A percentile compares a stretch with the other conserved stretches of the same genome.
These are phyloP conservation scores for Drosophila koepferae DNA, from an alignment of 2,888 invertebrate genomes.

Conservation along the genomic window DNA sequence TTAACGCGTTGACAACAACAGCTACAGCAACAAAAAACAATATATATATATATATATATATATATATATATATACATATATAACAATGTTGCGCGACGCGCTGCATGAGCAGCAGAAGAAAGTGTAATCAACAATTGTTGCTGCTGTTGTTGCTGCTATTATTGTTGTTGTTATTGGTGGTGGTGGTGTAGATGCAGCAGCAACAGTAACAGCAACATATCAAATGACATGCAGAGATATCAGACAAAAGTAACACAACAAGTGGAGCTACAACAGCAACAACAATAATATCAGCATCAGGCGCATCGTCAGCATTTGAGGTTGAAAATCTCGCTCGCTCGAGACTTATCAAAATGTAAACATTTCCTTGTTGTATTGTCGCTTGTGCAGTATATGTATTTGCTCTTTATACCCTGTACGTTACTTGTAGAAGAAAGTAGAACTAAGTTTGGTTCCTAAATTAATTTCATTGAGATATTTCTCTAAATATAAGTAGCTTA, in stretches of 20 bases:
- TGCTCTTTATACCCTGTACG: background rate
- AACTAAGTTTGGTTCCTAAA: background rate
- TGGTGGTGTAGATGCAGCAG: background rate
- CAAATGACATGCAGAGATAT: slow-evolving; percentile 41
- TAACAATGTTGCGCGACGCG: slow-evolving; percentile 9
- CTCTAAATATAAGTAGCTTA: no score
- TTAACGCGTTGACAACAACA: slow-evolving; percentile 46
- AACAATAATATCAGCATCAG: slow-evolving; percentile 5
- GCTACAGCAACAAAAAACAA: background rate
- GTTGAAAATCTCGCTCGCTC: no score
- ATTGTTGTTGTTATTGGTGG: slow-evolving; percentile 6
- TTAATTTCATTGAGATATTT: no score
- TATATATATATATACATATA: background rate
- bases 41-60: background rate
- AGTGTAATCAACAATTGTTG: slow-evolving; percentile 49
- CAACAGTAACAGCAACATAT: background rate
- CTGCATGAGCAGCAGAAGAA: slow-evolving; percentile 35
- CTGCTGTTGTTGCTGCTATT: slow-evolving; percentile 13
- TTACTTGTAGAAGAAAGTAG: no score
- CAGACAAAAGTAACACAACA: slow-evolving; percentile 12
- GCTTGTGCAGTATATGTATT: background rate
- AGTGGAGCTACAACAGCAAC: background rate
- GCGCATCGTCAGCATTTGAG: slow-evolving; percentile 1
- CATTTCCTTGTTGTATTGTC: slow-evolving; percentile 49
- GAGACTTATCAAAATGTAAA: slow-evolving; percentile 59